Evolutionary conservation across 2,113 vertebrate species (phyloP).

Genomic region (Hydropotes inermis): DNA sequence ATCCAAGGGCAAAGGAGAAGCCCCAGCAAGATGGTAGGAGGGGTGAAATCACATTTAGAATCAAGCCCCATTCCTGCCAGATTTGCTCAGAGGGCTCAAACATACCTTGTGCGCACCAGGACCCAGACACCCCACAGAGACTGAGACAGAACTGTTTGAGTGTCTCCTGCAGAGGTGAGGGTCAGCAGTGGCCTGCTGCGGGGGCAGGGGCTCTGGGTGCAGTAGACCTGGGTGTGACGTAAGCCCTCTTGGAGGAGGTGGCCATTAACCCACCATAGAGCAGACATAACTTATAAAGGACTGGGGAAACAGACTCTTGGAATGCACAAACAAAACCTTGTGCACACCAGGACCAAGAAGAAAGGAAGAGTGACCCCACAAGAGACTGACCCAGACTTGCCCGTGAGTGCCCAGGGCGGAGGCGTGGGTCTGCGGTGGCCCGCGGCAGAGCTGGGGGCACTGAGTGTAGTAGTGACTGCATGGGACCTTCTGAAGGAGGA

Average conservation of each 20-base stretch:
- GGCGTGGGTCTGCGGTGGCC: fast-evolving
- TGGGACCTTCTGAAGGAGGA: not conserved
- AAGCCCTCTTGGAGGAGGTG: not conserved
- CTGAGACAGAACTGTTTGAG: not conserved
- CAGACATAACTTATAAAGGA: not conserved
- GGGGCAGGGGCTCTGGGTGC: not conserved
- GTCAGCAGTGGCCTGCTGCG: not conserved
- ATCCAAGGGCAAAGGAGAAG: not conserved
- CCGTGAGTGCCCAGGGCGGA: not conserved
- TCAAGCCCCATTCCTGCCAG: not conserved
- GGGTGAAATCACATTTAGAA: not conserved
- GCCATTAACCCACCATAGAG: not conserved
- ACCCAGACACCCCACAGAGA: not conserved
- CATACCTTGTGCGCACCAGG: not conserved
- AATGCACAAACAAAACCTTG: not conserved
- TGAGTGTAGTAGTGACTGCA: not conserved
- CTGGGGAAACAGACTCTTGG: not conserved
- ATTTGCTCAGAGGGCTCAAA: not conserved
- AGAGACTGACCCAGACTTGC: not conserved
- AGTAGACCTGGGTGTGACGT: not conserved
- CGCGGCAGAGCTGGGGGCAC: not conserved
- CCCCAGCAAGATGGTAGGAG: not conserved
- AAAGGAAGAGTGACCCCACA: not conserved
- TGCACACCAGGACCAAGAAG: not conserved
- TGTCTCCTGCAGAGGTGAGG: not conserved